These are phyloP conservation scores for Diachasmimorpha longicaudata DNA, from an alignment of 1,140 invertebrate species.

Conservation along the genomic window DNA sequence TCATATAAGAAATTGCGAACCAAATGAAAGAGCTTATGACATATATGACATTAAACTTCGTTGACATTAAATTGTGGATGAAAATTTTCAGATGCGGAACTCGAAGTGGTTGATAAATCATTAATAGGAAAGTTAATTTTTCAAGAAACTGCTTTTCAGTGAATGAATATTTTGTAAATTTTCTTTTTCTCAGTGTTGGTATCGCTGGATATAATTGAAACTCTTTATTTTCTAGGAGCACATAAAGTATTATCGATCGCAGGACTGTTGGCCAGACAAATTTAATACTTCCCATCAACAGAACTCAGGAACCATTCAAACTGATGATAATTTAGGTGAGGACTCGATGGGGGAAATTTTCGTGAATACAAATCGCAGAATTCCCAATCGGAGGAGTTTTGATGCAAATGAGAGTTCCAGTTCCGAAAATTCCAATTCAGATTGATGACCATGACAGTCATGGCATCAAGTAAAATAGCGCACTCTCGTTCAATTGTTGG, in stretches of 20 bases:
- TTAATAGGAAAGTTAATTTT: too few relatives aligned
- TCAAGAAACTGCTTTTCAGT: too few relatives aligned
- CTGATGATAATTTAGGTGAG: slow-evolving; percentile 33
- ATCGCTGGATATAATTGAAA: neutral
- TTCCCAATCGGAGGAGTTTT: slow-evolving; percentile 22
- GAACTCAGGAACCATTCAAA: slow-evolving; percentile 39
- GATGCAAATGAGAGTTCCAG: slow-evolving; percentile 33
- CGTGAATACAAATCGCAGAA: slow-evolving; percentile 65
- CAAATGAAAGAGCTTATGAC: too few relatives aligned
- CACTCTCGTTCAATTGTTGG: too few relatives aligned
- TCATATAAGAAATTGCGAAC: too few relatives aligned
- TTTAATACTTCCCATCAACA: slow-evolving; percentile 56
- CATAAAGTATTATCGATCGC: slow-evolving; percentile 79
- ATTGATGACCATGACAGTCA: slow-evolving; percentile 11
- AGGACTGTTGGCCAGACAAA: slow-evolving; percentile 76
- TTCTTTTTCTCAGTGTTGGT: slow-evolving; percentile 18
- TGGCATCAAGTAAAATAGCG: too few relatives aligned
- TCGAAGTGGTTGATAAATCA: too few relatives aligned
- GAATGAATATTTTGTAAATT: too few relatives aligned
- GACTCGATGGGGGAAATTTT: slow-evolving; percentile 62
- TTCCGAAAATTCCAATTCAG: slow-evolving; percentile 29
- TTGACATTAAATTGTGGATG: too few relatives aligned
- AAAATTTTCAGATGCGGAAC: too few relatives aligned
- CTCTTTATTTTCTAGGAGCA: slow-evolving; percentile 64
- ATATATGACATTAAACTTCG: too few relatives aligned